Conservation (phyloP, 1,140 invertebrate genomes). For the Brachionus koreanus region DNA sequence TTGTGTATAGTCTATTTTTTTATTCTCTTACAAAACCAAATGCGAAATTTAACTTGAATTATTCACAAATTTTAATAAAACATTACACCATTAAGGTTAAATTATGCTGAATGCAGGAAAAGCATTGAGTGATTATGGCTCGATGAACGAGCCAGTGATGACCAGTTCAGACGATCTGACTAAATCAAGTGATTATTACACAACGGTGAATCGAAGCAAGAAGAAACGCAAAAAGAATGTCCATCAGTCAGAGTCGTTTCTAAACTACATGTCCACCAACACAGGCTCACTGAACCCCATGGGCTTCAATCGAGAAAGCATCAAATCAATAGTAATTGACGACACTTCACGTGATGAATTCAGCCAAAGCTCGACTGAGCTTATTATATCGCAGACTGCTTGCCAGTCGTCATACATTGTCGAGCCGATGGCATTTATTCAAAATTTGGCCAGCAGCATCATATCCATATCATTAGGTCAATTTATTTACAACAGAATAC, state of each 20-base stretch:
- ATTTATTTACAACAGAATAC: conserved; percentile 38
- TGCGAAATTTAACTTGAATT: neutral
- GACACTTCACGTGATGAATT: neutral
- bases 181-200: conserved; percentile 28
- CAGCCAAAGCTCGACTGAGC: conserved; percentile 9
- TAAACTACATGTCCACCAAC: neutral
- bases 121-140: conserved; percentile 15
- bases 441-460: conserved; percentile 35
- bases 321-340: neutral
- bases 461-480: conserved; percentile 27
- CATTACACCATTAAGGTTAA: neutral
- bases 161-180: neutral
- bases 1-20: neutral
- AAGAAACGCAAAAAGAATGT: neutral
- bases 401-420: conserved; percentile 23
- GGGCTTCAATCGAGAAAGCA: neutral
- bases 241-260: neutral
- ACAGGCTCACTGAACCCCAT: neutral
- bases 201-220: neutral
- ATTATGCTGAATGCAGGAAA: neutral
- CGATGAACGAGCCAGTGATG: neutral
- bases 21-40: neutral
- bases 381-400: neutral
- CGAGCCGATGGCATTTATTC: conserved; percentile 33
- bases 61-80: neutral